phyloP scores from a whole-genome alignment of 1,140 invertebrate species.

The Amyelois transitella region DNA sequence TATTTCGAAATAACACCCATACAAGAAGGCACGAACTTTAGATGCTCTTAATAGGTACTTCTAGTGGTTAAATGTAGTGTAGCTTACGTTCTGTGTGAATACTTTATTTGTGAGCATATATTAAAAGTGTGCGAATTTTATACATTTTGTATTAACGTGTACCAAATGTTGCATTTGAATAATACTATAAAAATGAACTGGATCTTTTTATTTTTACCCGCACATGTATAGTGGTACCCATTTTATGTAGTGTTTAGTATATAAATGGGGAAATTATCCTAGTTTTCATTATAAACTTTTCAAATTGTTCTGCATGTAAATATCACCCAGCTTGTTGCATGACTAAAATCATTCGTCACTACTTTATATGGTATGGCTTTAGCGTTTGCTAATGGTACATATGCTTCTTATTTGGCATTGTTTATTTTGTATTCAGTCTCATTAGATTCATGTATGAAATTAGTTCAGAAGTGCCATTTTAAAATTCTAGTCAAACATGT shows the following conservation, averaged over 20 bases:
- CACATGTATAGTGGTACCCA: slow-evolving; percentile 6
- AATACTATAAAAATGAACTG: slow-evolving; percentile 51
- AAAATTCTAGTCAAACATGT: no score
- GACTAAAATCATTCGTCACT: not conserved
- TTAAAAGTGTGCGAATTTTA: slow-evolving; percentile 58
- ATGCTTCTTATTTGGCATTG: no score
- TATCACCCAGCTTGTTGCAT: not conserved
- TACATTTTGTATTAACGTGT: slow-evolving; percentile 70
- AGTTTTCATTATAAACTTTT: no score
- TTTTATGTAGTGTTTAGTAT: not conserved
- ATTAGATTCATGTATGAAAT: slow-evolving; percentile 27
- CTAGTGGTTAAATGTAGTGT: slow-evolving; percentile 24
- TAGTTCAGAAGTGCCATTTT: no score
- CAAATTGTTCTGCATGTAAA: no score
- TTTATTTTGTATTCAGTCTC: slow-evolving; percentile 47
- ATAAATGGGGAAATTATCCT: not conserved
- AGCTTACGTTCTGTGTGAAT: slow-evolving; percentile 44
- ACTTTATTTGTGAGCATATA: slow-evolving; percentile 43
- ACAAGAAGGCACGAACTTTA: no score
- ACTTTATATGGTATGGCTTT: not conserved
- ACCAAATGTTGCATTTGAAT: slow-evolving; percentile 70
- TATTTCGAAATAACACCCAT: no score
- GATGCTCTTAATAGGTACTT: slow-evolving; percentile 10
- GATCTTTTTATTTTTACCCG: slow-evolving; percentile 46
- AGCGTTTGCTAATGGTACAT: no score